Base-by-base conservation (phyloP, 2,797 vertebrate genomes). In the Telmatherina bonti region DNA sequence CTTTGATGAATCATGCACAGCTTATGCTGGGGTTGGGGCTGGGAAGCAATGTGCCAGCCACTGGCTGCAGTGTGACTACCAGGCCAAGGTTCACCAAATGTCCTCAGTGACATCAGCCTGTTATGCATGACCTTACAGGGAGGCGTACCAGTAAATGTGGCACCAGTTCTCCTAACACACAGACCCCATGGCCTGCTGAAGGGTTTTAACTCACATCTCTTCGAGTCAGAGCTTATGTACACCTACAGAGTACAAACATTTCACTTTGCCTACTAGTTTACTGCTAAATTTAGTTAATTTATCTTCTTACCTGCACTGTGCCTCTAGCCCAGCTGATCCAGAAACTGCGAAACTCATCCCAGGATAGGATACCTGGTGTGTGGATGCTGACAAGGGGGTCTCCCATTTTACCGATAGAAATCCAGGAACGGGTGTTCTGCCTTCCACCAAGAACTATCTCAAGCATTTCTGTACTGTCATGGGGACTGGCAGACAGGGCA, bases 321-420 rank as follows among this genome's bases (percentile, higher is more conserved):
- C 95, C 95, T 36, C 91, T 93, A 63, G 82, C 95, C 97, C 97
- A 98, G 79, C 95, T 95, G 92, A 99, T 95, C 96, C 97, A 99
- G 89, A 98, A 98, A 71, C 92, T 96, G 75, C 96, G 95, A 88
- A 98, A 99, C 82, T 98, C 97, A 60, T 98, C 96, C 97, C 97
- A 97, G 67, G 97, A 97, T 30, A 99, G 94, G 82, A 99, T 94
- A 47, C 92, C 94, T 3, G 94, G 91, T 0, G 96, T 98, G 73
- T 92, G 80, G 27, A 85, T 85, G n/a, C 93, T 96, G 91, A 90
- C 90, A 72, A 97, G 88, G 0, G 96, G 94, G 30, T 96, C 94
- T 0, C 96, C 96, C 96, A 97, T 97, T 89, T 97, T 98, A 57
- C 96, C 96, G 22, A 79, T 13, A 7, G 96, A 95, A 70, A 99